Percentiles rank a stretch among this genome's conserved stretches.
phyloP scores from a whole-genome alignment of 2,797 vertebrate species.

The Tokudaia muenninki region DNA sequence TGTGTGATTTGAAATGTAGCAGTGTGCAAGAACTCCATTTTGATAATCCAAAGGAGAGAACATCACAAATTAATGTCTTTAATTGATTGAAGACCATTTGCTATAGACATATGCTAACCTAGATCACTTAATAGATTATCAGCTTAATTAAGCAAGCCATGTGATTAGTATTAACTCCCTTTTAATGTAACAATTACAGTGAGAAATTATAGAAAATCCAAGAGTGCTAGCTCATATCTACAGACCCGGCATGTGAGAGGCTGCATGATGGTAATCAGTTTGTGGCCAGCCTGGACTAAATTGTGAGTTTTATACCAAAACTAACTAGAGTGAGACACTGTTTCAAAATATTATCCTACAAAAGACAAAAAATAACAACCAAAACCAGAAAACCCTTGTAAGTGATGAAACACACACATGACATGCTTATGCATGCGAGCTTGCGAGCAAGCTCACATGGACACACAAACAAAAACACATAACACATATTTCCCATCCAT shows the following conservation, averaged over 20 bases:
- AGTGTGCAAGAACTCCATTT: not conserved
- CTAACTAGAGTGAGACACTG: not conserved
- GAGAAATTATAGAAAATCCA: not conserved
- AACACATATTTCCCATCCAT: not conserved
- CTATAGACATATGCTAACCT: conserved; percentile 23
- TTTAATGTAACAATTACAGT: not conserved
- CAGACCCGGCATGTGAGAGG: not conserved
- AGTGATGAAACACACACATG: not conserved
- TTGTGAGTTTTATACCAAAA: not conserved
- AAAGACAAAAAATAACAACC: not conserved
- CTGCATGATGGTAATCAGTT: not conserved
- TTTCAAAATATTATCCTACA: not conserved
- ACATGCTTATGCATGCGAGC: not conserved
- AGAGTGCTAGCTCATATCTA: not conserved
- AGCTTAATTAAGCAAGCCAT: not conserved
- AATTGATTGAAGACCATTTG: not conserved
- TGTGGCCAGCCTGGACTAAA: not conserved
- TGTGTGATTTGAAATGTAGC: not conserved
- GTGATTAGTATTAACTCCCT: not conserved
- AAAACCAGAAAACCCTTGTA: not conserved
- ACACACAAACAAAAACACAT: not conserved
- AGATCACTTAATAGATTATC: not conserved
- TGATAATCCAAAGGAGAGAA: conserved; percentile 12
- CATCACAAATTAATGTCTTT: not conserved
- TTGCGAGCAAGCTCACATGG: not conserved